phyloP scores from a whole-genome alignment of 2,797 vertebrate genomes.

The Leptatherina wallacei region DNA sequence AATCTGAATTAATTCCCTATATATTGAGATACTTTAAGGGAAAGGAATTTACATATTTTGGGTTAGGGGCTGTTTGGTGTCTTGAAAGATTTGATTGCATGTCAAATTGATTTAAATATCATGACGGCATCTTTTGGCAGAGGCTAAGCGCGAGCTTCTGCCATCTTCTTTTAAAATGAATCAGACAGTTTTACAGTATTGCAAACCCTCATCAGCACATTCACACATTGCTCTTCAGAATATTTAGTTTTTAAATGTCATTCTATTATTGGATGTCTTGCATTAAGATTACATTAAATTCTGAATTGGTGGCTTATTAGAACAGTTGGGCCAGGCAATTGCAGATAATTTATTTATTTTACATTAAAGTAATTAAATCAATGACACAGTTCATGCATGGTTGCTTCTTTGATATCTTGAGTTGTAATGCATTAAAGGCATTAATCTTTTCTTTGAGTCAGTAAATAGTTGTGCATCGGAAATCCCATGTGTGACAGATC shows the following conservation, averaged over 20 bases:
- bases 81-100: conserved; percentile 10
- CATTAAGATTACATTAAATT: background rate
- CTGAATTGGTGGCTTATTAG: background rate
- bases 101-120: conserved; percentile 23
- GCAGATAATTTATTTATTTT: background rate
- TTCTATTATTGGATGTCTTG: background rate
- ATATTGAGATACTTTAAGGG: conserved; percentile 2
- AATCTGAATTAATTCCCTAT: conserved; percentile 8
- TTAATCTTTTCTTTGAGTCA: background rate
- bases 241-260: background rate
- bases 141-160: conserved; percentile 1
- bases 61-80: conserved; percentile 14
- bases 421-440: background rate
- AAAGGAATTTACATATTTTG: conserved; percentile 9
- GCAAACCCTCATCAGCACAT: conserved; percentile 3
- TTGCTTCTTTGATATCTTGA: background rate
- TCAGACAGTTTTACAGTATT: conserved; percentile 1
- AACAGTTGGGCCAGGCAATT: background rate
- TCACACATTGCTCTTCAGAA: background rate
- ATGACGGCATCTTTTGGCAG: background rate
- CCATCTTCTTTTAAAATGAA: conserved; percentile 4
- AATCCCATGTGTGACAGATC: conserved; percentile 3
- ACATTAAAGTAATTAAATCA: background rate
- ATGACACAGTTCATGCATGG: background rate
- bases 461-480: background rate